Percentiles rank a stretch among this genome's conserved stretches.
Evolutionary conservation across 1,140 invertebrate genomes (phyloP).

Genomic region (Drosophila novamexicana): DNA sequence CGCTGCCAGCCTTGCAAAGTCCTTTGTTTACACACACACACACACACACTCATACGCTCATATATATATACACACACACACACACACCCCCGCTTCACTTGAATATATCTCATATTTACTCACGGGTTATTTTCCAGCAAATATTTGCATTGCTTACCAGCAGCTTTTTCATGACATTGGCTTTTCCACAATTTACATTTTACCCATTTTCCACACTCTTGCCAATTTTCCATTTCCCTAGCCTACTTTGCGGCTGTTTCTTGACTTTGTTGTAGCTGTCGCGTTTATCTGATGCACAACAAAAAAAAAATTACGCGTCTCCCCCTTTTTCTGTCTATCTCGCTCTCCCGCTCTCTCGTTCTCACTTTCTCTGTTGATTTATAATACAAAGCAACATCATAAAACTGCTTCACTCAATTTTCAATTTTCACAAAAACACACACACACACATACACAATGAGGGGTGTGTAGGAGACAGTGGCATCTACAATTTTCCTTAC

Average conservation of each 20-base stretch:
- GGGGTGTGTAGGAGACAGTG: neutral
- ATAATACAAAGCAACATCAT: constrained; percentile 52
- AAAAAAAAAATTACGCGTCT: constrained; percentile 36
- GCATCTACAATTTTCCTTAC: neutral
- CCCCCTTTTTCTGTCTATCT: neutral
- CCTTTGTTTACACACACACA: constrained; percentile 28
- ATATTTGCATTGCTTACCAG: constrained; percentile 57
- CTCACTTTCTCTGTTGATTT: constrained; percentile 31
- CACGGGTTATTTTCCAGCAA: constrained; percentile 65
- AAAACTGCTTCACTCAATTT: constrained; percentile 53
- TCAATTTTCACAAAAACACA: constrained; percentile 48
- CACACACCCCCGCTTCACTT: constrained; percentile 14
- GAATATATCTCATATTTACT: constrained; percentile 64
- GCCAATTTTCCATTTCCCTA: constrained; percentile 6
- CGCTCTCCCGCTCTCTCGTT: neutral
- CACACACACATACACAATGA: neutral
- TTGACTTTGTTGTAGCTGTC: constrained; percentile 3
- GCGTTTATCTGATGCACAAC: constrained; percentile 24
- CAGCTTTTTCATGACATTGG: constrained; percentile 39
- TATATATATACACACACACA: neutral
- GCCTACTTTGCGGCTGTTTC: constrained; percentile 34
- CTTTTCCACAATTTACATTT: constrained; percentile 44
- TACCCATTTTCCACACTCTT: neutral
- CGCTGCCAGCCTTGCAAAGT: constrained; percentile 29
- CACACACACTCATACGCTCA: constrained; percentile 15